phyloP scores from a whole-genome alignment of 2,888 invertebrate genomes.

The Syrphus vitripennis region DNA sequence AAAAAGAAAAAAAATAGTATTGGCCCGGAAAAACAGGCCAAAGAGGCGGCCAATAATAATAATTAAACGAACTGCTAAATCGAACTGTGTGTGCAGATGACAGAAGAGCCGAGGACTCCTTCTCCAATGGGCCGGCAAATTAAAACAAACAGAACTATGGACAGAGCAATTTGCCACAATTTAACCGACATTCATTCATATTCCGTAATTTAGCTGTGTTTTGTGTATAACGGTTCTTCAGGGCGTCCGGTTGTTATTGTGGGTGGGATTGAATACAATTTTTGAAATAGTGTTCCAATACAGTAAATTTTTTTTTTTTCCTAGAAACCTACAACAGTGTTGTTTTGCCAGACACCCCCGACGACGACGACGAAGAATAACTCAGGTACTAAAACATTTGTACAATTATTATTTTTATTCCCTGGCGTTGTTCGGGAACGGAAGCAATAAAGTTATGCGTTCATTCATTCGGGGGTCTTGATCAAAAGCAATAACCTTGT shows the following conservation, averaged over 20 bases:
- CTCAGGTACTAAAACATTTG: constrained; percentile 16
- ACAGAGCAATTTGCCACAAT: constrained; percentile 67
- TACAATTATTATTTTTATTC: not conserved
- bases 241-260: too few species aligned
- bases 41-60: constrained; percentile 18
- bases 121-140: constrained; percentile 67
- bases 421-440: not conserved
- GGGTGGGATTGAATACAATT: not conserved
- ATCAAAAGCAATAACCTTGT: constrained; percentile 56
- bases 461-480: constrained; percentile 30
- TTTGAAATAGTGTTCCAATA: constrained; percentile 5
- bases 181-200: constrained; percentile 37
- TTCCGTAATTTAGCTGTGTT: not conserved
- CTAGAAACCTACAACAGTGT: too few species aligned
- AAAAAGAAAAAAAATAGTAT: not conserved
- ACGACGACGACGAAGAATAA: constrained; percentile 35
- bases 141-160: constrained; percentile 68
- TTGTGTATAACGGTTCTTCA: not conserved
- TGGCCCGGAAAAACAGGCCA: not conserved
- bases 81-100: constrained; percentile 39
- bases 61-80: constrained; percentile 66
- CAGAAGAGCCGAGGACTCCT: not conserved
- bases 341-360: constrained; percentile 38
- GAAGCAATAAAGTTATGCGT: constrained; percentile 45
- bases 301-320: constrained; percentile 53